Conservation (phyloP, 2,797 vertebrate genomes). For the Hafferia zeledoni region DNA sequence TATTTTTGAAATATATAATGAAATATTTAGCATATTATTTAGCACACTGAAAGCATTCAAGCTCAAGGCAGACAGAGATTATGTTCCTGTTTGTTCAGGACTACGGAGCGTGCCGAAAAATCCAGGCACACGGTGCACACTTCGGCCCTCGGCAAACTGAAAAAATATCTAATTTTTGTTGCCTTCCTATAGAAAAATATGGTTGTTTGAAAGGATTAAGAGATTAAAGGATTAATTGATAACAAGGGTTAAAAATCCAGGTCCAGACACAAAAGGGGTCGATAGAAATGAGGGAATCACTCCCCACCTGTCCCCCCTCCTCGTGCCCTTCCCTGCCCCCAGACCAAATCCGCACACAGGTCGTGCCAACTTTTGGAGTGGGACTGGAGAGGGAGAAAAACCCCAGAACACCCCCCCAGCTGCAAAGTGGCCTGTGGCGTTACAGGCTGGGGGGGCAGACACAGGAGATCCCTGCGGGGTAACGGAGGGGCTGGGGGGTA, state of each 20-base stretch:
- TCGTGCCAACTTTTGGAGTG: neutral
- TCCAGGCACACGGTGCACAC: neutral
- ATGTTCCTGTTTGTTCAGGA: neutral
- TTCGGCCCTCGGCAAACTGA: neutral
- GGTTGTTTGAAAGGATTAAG: constrained; percentile 23
- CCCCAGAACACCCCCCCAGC: neutral
- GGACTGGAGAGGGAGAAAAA: neutral
- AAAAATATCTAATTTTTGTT: neutral
- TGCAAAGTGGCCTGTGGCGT: neutral
- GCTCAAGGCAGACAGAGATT: neutral
- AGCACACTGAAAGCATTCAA: neutral
- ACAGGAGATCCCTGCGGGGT: neutral
- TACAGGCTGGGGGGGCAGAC: neutral
- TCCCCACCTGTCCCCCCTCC: too few relatives aligned
- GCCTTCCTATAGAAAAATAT: constrained; percentile 8
- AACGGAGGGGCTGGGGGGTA: neutral
- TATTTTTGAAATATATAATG: neutral
- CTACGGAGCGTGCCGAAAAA: neutral
- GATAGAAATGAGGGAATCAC: neutral
- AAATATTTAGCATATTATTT: constrained; percentile 2
- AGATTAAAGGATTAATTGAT: constrained; percentile 5
- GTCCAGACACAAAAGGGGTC: constrained; percentile 15
- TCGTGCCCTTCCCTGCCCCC: neutral
- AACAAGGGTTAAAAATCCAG: constrained; percentile 44
- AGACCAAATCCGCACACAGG: neutral